These are phyloP conservation scores for Drosophila anomalata DNA, from an alignment of 2,888 invertebrate species.

Conservation along the genomic window DNA sequence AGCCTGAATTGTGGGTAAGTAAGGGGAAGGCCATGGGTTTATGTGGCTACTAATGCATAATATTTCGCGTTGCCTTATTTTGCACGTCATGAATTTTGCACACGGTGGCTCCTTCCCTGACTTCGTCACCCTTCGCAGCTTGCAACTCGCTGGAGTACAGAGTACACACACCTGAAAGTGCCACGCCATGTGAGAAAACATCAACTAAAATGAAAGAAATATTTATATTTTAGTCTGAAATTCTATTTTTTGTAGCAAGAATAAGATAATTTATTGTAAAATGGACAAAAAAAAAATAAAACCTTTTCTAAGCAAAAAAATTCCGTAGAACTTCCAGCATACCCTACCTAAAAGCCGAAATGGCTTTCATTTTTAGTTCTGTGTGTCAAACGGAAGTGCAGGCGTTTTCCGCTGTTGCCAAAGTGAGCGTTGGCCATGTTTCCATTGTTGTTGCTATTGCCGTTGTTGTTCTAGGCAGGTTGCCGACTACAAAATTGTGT, in stretches of 20 bases:
- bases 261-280: not conserved
- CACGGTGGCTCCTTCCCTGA: conserved; percentile 36
- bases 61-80: conserved; percentile 66
- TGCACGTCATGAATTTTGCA: conserved; percentile 75
- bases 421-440: conserved; percentile 58
- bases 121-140: conserved; percentile 4
- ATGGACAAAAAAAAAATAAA: too few relatives aligned
- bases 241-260: not conserved
- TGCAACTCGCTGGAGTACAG: conserved; percentile 18
- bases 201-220: not conserved
- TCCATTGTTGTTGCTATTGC: conserved; percentile 29
- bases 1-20: conserved; percentile 11
- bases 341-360: conserved; percentile 22
- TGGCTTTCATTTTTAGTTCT: conserved; percentile 22
- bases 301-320: not conserved
- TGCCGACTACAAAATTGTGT: conserved; percentile 69
- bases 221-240: not conserved
- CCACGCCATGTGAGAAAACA: conserved; percentile 7
- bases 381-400: conserved; percentile 71
- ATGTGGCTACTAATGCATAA: conserved; percentile 66
- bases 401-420: conserved; percentile 73
- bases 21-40: conserved; percentile 13
- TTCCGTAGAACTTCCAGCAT: not conserved
- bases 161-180: conserved; percentile 5
- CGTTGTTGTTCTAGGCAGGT: conserved; percentile 55